Percentiles rank a stretch among this genome's conserved stretches.
Conservation (phyloP, 2,113 vertebrate genomes). For the Lagenorhynchus albirostris region DNA sequence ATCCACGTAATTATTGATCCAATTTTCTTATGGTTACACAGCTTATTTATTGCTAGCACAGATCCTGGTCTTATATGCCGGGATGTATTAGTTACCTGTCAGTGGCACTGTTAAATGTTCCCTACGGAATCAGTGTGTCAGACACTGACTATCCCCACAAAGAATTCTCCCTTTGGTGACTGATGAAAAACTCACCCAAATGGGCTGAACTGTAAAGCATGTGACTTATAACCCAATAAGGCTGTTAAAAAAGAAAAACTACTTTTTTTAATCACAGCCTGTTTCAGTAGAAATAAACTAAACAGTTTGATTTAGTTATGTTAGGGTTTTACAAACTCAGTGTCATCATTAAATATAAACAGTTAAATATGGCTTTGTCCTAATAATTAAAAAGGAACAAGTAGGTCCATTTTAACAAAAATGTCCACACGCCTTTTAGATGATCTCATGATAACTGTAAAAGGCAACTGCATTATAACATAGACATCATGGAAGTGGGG, state of each 20-base stretch:
- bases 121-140: neutral
- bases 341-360: neutral
- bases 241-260: neutral
- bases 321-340: neutral
- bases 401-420: neutral
- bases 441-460: neutral
- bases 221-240: neutral
- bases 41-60: neutral
- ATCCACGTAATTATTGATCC: neutral
- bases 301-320: neutral
- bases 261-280: neutral
- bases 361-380: neutral
- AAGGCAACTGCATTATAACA: neutral
- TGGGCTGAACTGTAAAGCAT: neutral
- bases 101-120: neutral
- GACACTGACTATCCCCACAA: neutral
- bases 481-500: rapidly evolving
- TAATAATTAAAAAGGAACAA: neutral
- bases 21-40: neutral
- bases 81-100: neutral
- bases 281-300: neutral
- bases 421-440: neutral
- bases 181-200: neutral
- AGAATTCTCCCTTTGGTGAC: neutral
- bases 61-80: neutral